Conservation (phyloP, 2,888 invertebrate genomes). For the Limnephilus marmoratus region DNA sequence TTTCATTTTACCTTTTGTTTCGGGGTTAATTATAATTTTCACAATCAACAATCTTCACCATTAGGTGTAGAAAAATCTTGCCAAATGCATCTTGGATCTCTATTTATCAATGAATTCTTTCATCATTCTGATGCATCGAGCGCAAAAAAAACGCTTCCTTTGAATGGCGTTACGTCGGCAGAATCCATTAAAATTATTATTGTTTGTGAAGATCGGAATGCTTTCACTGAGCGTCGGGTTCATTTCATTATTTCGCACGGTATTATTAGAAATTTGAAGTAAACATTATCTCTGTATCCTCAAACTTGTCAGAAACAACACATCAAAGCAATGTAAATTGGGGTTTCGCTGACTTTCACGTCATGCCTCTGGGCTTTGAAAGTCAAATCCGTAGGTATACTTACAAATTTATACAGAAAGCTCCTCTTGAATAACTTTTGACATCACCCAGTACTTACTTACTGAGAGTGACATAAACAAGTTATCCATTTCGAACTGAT, state of each 20-base stretch:
- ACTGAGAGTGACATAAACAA: background rate
- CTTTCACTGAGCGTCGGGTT: background rate
- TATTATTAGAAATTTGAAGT: background rate
- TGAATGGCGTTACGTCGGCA: background rate
- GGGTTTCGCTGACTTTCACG: background rate
- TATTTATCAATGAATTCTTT: background rate
- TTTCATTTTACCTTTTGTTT: too few species aligned
- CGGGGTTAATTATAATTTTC: too few species aligned
- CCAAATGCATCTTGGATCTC: background rate
- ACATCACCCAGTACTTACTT: background rate
- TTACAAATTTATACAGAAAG: background rate
- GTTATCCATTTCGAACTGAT: background rate
- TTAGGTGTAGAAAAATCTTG: background rate
- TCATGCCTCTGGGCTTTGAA: background rate
- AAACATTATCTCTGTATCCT: slow-evolving; percentile 2
- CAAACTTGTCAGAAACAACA: background rate
- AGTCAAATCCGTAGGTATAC: background rate
- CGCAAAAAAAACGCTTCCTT: background rate
- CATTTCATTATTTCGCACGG: background rate
- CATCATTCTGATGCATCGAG: background rate
- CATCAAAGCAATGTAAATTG: background rate
- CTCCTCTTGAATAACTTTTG: background rate
- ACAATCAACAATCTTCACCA: background rate
- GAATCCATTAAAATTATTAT: background rate
- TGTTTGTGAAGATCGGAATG: background rate